Base-by-base conservation (phyloP, 2,888 invertebrate species). In the Lymantria monacha region DNA sequence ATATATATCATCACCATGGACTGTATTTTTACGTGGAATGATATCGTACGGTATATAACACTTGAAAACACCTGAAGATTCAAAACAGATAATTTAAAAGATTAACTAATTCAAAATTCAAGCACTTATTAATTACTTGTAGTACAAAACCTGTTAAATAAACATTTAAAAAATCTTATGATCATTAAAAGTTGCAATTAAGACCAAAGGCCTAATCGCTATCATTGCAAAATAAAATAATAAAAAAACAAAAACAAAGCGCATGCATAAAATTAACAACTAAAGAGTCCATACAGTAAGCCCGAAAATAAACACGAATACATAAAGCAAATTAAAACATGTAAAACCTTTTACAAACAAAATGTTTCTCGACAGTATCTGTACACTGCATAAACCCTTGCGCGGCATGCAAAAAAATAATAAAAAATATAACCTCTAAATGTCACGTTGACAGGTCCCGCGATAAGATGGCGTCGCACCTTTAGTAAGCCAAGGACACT, bases 391-490 rank as follows among this genome's bases (percentile, higher is more conserved):
- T 41, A 41, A 41, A 41, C 65, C 68, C 65, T 55, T 58, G 55
- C 45, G 38, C 14, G 48, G 49, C 49, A 52, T 46, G 15, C 5
- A 41, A 37, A 42, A 44, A 53, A 41, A 50, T 30, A 49, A 62
- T 53, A 46, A 47, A 51, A 51, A 45, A 8, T 46, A 44, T 76
- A 73, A 85, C 87, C 87, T 85, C 69, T 49, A 69, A 72, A 79
- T 58, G 62, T 75, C 79, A 74, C 63, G 80, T 47, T 80, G 85
- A 81, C 85, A 82, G 77, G 72, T 64, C 68, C 70, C 63, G 67
- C 71, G 72, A 72, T 72, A 82, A 81, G 61, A 83, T 82, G 86
- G 81, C 83, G 77, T 61, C 80, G 76, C 73, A 71, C 82, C 68
- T 64, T 68, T 70, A 72, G 68, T 76, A 62, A 75, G 83, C 74